Conservation (phyloP, 2,797 vertebrate genomes). For the Bovichtus variegatus region DNA sequence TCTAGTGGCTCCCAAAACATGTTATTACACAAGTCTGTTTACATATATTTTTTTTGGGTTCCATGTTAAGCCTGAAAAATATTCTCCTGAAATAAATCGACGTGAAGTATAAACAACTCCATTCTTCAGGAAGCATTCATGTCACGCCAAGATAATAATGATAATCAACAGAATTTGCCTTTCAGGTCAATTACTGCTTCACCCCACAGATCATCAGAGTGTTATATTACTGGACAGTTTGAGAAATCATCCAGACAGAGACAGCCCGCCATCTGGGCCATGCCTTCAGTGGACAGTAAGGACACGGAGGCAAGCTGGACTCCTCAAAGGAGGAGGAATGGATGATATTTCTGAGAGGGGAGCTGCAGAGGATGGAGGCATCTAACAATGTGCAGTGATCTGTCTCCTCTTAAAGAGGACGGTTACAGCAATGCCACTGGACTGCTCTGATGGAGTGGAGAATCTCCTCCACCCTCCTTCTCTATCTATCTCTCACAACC, state of each 20-base stretch:
- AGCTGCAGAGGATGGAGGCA: slow-evolving; percentile 61
- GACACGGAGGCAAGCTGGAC: slow-evolving; percentile 39
- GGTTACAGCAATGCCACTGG: slow-evolving; percentile 60
- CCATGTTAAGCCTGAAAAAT: neutral
- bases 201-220: slow-evolving; percentile 49
- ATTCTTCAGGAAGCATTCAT: slow-evolving; percentile 7
- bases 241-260: slow-evolving; percentile 50
- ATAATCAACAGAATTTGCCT: slow-evolving; percentile 28
- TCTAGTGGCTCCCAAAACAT: slow-evolving; percentile 66
- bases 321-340: slow-evolving; percentile 45
- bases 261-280: slow-evolving; percentile 45
- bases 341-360: slow-evolving; percentile 51
- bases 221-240: slow-evolving; percentile 55
- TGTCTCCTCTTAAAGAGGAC: slow-evolving; percentile 63
- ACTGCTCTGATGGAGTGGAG: slow-evolving; percentile 50
- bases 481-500: slow-evolving; percentile 15
- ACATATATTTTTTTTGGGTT: slow-evolving; percentile 2
- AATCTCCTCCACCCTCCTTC: slow-evolving; percentile 17
- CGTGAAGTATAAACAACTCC: neutral
- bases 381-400: slow-evolving; percentile 70
- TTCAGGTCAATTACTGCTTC: slow-evolving; percentile 40
- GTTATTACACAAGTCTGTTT: slow-evolving; percentile 38
- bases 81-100: neutral
- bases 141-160: no score
- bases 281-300: slow-evolving; percentile 57